phyloP scores from a whole-genome alignment of 1,140 invertebrate genomes.

The Octopus bimaculoides region DNA sequence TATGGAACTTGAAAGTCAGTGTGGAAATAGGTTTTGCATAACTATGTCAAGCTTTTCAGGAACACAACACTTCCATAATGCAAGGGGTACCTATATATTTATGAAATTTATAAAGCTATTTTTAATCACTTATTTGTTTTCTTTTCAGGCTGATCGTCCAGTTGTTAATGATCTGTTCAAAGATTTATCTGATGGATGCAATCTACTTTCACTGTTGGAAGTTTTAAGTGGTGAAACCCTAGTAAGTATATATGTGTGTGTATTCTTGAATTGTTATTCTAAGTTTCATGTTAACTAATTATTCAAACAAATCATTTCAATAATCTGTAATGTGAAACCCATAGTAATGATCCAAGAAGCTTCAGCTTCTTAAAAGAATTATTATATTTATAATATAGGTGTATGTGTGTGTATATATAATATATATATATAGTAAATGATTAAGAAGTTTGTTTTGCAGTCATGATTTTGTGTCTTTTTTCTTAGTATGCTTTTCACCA shows the following conservation, averaged over 20 bases:
- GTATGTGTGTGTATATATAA: too few species aligned
- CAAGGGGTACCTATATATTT: neutral
- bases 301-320: too few species aligned
- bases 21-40: neutral
- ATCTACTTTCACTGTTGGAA: conserved; percentile 78
- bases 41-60: neutral
- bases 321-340: too few species aligned
- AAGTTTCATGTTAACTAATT: neutral
- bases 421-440: too few species aligned
- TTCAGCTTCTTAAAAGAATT: too few species aligned
- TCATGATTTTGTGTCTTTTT: too few species aligned
- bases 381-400: too few species aligned
- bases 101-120: neutral
- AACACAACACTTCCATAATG: neutral
- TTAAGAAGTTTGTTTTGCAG: too few species aligned
- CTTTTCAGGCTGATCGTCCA: conserved; percentile 37
- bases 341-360: too few species aligned
- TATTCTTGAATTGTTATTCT: too few species aligned
- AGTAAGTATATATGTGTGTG: conserved; percentile 64
- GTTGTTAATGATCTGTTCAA: conserved; percentile 75
- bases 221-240: conserved; percentile 78
- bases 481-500: too few species aligned
- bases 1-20: neutral
- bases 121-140: conserved; percentile 11
- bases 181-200: conserved; percentile 83